Base-by-base conservation (phyloP, 2,888 invertebrate species). In the Lithophane leautieri region DNA sequence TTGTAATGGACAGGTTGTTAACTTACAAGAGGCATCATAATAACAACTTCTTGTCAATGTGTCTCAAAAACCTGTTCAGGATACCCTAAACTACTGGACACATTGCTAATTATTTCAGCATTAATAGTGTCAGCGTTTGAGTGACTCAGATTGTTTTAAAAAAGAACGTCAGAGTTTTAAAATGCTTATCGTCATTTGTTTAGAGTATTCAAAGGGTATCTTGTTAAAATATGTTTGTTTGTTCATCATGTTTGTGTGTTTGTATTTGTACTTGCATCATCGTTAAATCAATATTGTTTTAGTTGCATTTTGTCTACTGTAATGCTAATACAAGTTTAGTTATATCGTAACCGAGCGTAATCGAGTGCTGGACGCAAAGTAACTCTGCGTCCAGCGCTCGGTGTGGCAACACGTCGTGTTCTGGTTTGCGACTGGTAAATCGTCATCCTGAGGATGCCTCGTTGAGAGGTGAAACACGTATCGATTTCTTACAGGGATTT, bases 1-100 rank as follows among this genome's bases (percentile, higher is more conserved):
- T 61, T 66, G 7, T 56, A 28, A 78, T 62, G 40, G 73, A 67
- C 78, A 67, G 42, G 72, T 54, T 72, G 47, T 63, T 44, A 44
- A 47, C 34, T 50, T 6, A 61, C 34, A n/a, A 28, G 44, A 40
- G 28, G 42, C n/a, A 42, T 34, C n/a, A 47, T 50, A 19, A 40
- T 61, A 40, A 44, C 68, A 56, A 47, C 14, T 44, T 28, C n/a
- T n/a, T 70, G 61, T 52, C 65, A 60, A 19, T 50, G 28, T 56
- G 25, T 34, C 50, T 52, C 0, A 66, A 42, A 58, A 67, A 62
- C 34, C 16, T 72, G 66, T 70, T 47, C 19, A n/a, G 58, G 6
- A 7, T 60, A 52, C 42, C 9, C 4, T 47, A 22, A 42, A 66
- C 25, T 7, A 6, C 19, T 34, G 62, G 28, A 56, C 28, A 54